These are phyloP conservation scores for Spisula solida DNA, from an alignment of 2,888 invertebrate species.

Conservation along the genomic window DNA sequence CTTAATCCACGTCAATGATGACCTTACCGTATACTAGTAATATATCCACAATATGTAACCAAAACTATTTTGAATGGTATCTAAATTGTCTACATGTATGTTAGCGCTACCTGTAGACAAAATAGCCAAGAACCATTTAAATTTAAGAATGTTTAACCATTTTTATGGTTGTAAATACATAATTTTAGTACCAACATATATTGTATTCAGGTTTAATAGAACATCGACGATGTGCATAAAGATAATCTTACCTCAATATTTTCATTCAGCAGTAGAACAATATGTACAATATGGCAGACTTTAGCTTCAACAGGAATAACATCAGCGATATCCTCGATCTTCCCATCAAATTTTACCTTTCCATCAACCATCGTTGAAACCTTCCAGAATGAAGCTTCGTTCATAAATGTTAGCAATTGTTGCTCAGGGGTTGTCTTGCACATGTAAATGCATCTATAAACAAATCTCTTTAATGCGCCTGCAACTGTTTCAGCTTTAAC, in stretches of 20 bases:
- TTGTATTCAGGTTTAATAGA: no score
- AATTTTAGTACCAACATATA: no score
- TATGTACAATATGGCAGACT: slow-evolving; percentile 50
- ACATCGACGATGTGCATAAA: no score
- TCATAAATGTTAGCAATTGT: slow-evolving; percentile 61
- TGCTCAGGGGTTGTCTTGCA: slow-evolving; percentile 49
- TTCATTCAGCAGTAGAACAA: slow-evolving; percentile 25
- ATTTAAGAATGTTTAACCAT: no score
- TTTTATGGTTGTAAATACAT: no score
- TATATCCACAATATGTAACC: no score
- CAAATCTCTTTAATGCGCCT: slow-evolving; percentile 68
- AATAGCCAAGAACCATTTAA: no score
- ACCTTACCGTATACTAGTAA: no score
- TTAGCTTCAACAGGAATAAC: slow-evolving; percentile 52
- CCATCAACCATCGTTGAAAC: slow-evolving; percentile 31
- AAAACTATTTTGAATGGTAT: no score
- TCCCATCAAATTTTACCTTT: slow-evolving; percentile 41
- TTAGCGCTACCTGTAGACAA: no score
- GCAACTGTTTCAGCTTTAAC: slow-evolving; percentile 52
- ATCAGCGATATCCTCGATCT: slow-evolving; percentile 41
- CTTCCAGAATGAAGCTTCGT: slow-evolving; percentile 72
- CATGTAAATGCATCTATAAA: slow-evolving; percentile 68
- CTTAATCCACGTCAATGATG: no score
- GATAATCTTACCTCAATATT: slow-evolving; percentile 42
- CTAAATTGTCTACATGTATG: no score